These are phyloP conservation scores for Vollenhovia emeryi DNA, from an alignment of 1,140 invertebrate genomes.

Conservation along the genomic window DNA sequence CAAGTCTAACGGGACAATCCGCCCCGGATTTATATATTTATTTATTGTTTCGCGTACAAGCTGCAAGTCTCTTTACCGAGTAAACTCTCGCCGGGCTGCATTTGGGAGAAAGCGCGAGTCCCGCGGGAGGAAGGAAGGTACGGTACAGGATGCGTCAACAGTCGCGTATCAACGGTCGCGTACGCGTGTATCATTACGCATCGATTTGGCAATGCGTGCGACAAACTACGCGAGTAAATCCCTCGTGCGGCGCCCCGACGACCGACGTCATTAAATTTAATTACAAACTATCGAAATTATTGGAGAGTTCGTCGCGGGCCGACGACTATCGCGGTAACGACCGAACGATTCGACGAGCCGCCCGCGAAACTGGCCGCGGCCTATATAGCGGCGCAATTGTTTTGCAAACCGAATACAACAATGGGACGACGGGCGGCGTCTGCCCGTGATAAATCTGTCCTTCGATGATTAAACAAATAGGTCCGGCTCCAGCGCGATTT, in stretches of 20 bases:
- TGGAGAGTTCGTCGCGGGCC: conserved; percentile 29
- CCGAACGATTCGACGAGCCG: conserved; percentile 19
- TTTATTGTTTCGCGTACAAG: conserved; percentile 27
- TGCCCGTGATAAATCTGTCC: conserved; percentile 51
- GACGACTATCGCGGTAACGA: conserved; percentile 37
- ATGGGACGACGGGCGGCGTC: conserved; percentile 33
- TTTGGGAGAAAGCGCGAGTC: not conserved
- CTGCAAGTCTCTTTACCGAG: conserved; percentile 13
- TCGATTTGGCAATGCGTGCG: conserved; percentile 33
- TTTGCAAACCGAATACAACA: conserved; percentile 37
- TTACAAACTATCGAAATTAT: conserved; percentile 61
- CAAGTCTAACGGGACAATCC: not conserved
- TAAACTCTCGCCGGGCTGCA: not conserved
- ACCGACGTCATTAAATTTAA: conserved; percentile 52
- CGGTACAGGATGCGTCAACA: not conserved
- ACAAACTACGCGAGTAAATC: conserved; percentile 46
- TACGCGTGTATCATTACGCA: not conserved
- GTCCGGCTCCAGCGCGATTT: conserved; percentile 8
- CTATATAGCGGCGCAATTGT: conserved; percentile 18
- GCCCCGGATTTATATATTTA: conserved; percentile 28
- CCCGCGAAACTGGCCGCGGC: conserved; percentile 40
- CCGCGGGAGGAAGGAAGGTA: not conserved
- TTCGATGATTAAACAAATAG: conserved; percentile 55
- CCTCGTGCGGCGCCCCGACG: conserved; percentile 5
- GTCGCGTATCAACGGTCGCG: not conserved